Conservation (phyloP, 2,888 invertebrate species). For the Sphaerophoria taeniata region DNA sequence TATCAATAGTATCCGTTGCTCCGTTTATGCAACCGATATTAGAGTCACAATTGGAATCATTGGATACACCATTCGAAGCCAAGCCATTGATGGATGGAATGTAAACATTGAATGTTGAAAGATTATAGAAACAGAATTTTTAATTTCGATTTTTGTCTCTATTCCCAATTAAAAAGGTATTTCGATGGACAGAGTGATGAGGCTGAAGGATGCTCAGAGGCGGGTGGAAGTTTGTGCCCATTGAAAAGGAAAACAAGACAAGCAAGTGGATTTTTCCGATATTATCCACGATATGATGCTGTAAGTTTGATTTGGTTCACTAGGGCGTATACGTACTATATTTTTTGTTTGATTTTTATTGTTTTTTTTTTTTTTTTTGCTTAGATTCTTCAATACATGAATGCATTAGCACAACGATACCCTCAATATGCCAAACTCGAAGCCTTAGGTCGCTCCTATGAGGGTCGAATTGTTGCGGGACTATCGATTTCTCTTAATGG, state of each 20-base stretch:
- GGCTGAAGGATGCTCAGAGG: slow-evolving; percentile 72
- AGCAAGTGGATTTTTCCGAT: slow-evolving; percentile 80
- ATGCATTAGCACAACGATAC: slow-evolving; percentile 78
- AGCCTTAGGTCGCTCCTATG: slow-evolving; percentile 79
- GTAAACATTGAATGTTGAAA: slow-evolving; percentile 40
- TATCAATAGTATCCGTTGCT: slow-evolving; percentile 81
- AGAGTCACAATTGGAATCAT: slow-evolving; percentile 77
- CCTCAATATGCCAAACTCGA: slow-evolving; percentile 78
- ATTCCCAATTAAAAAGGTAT: slow-evolving; percentile 40
- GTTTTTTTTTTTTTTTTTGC: background rate
- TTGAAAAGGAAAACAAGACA: slow-evolving; percentile 79
- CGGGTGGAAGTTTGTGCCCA: slow-evolving; percentile 76
- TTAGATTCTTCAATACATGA: slow-evolving; percentile 80
- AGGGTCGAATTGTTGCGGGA: slow-evolving; percentile 80
- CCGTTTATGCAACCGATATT: slow-evolving; percentile 78
- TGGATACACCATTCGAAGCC: slow-evolving; percentile 78
- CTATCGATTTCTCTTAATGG: slow-evolving; percentile 80
- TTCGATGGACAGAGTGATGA: slow-evolving; percentile 51
- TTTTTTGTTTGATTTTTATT: background rate
- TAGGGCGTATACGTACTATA: slow-evolving; percentile 29
- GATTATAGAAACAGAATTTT: slow-evolving; percentile 9
- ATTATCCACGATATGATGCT: slow-evolving; percentile 80
- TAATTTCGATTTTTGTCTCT: slow-evolving; percentile 18
- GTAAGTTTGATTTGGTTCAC: slow-evolving; percentile 68
- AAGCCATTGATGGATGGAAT: slow-evolving; percentile 78